Percentiles rank a stretch among this genome's conserved stretches.
Conservation (phyloP, 2,888 invertebrate species). For the Drosophila sordidula region DNA sequence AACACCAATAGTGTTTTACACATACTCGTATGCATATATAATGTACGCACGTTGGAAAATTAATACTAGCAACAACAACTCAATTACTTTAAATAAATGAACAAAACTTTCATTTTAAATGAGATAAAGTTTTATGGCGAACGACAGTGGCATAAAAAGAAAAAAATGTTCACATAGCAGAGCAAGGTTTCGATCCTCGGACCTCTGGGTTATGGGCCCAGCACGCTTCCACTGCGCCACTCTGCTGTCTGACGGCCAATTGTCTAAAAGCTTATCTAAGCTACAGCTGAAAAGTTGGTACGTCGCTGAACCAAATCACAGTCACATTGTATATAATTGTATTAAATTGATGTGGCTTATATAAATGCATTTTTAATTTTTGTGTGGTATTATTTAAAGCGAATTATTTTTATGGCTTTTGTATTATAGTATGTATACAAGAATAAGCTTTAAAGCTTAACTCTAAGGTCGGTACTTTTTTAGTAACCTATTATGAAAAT, state of each 20-base stretch:
- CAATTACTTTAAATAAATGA: constrained; percentile 73
- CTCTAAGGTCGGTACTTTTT: too few species aligned
- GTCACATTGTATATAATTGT: neutral
- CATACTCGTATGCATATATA: constrained; percentile 9
- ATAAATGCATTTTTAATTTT: neutral
- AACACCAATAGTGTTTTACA: constrained; percentile 22
- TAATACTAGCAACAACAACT: constrained; percentile 67
- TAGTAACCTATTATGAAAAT: too few species aligned
- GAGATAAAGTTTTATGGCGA: constrained; percentile 23
- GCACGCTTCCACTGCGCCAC: constrained; percentile 68
- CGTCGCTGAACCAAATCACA: neutral
- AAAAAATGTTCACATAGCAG: constrained; percentile 40
- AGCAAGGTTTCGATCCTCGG: constrained; percentile 67
- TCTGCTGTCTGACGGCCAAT: constrained; percentile 23
- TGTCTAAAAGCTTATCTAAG: constrained; percentile 21
- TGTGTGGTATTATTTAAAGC: too few species aligned
- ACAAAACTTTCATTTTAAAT: constrained; percentile 35
- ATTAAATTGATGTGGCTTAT: neutral
- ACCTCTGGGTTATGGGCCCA: constrained; percentile 67
- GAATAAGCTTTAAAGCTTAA: neutral
- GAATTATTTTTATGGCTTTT: neutral
- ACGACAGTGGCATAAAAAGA: constrained; percentile 27
- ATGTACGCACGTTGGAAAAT: constrained; percentile 22
- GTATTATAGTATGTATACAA: neutral
- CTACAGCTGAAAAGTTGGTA: neutral